A percentile compares a stretch with the other conserved stretches of the same genome.
These are phyloP conservation scores for Catotricha subobsoleta DNA, from an alignment of 2,888 invertebrate species.

Conservation along the genomic window DNA sequence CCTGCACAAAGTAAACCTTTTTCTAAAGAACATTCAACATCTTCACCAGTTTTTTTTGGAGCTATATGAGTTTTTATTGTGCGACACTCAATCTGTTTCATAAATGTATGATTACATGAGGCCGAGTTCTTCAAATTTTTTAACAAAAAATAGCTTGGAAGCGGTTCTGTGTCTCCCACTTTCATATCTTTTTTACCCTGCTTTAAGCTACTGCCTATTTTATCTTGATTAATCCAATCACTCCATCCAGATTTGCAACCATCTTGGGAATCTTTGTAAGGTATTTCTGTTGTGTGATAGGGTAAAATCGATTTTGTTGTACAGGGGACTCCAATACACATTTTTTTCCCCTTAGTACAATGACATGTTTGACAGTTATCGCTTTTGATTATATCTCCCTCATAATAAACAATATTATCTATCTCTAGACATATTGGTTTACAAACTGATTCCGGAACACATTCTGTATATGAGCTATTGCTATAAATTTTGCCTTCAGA, in stretches of 20 bases:
- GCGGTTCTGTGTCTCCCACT: slow-evolving; percentile 35
- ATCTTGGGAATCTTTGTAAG: background rate
- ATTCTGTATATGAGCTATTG: slow-evolving; percentile 48
- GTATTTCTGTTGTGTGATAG: slow-evolving; percentile 16
- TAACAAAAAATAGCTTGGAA: slow-evolving; percentile 31
- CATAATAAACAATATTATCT: slow-evolving; percentile 47
- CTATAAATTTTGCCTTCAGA: slow-evolving; percentile 52
- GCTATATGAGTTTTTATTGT: slow-evolving; percentile 40
- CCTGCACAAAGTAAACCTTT: slow-evolving; percentile 51
- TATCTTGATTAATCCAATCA: slow-evolving; percentile 48
- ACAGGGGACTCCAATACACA: slow-evolving; percentile 58
- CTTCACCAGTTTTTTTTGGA: slow-evolving; percentile 50
- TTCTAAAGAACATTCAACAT: slow-evolving; percentile 58
- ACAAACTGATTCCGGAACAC: slow-evolving; percentile 57
- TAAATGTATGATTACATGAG: slow-evolving; percentile 41
- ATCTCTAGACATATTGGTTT: slow-evolving; percentile 49
- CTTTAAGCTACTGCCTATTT: slow-evolving; percentile 15
- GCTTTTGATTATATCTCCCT: slow-evolving; percentile 57
- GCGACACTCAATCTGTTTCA: slow-evolving; percentile 59
- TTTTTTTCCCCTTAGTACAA: slow-evolving; percentile 48
- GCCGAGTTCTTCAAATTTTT: slow-evolving; percentile 29
- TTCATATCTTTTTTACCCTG: slow-evolving; percentile 19
- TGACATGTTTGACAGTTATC: slow-evolving; percentile 67
- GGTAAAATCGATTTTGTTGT: slow-evolving; percentile 19
- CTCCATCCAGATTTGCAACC: slow-evolving; percentile 53